Base-by-base conservation (phyloP, 2,888 invertebrate species). In the Pollenia griseotomentosa region DNA sequence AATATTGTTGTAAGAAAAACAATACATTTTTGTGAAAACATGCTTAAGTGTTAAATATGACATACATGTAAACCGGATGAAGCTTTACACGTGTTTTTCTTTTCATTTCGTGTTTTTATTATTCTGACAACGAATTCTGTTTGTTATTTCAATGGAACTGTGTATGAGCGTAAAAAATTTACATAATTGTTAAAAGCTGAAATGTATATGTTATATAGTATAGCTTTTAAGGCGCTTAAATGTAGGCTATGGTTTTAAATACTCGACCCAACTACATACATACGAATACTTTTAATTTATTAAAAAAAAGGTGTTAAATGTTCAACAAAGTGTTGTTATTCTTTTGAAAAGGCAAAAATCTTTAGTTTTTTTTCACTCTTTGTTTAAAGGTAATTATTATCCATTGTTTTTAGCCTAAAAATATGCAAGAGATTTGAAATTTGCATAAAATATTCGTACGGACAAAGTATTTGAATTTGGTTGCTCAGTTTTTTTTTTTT, bases 231-330 rank as follows among this genome's bases (percentile, higher is more conserved):
- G 23, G 3, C 51, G 19, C 65, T 46, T 0, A 66, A 71, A 78
- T 19, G 19, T 74, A 74, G 82, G 74, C 82, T 59, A 66, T 42
- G 16, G 16, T 42, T 59, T 48, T n/a, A 23, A 19, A 66, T 12
- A 55, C 14, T 57, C 42, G 8, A 51, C 55, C 19, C 2, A 19
- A 12, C 0, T 55, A 5, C 8, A 63, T 33, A 7, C 12, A 14
- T 14, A 14, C 12, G 8, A 48, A 9, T 48, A 11, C 23, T 19
- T 12, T 48, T 14, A 14, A 48, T 19, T 46, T 23, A 23, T 46
- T 5, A n/a, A 10, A 0, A n/a, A 44, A 16, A 66, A 66, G 66
- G 51, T 83, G 83, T 78, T 66, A 73, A 78, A 71, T 83, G 57
- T 59, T 66, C 19, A 40, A 57, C 42, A 66, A 81, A 65, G 12